Percentiles rank a stretch among this genome's conserved stretches.
These are phyloP conservation scores for Nysson spinosus DNA, from an alignment of 2,888 invertebrate species.

Conservation along the genomic window DNA sequence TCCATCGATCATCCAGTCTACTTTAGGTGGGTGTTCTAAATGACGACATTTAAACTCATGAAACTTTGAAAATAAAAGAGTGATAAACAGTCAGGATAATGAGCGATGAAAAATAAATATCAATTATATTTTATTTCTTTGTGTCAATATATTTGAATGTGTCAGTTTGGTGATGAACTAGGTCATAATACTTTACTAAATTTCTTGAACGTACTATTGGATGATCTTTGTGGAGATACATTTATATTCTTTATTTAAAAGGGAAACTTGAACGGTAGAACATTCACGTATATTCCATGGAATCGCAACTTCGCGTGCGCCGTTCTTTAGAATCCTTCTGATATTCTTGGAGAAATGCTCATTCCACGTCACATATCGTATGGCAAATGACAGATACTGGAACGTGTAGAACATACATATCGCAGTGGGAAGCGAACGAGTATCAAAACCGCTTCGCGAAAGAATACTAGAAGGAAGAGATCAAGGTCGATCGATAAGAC, in stretches of 20 bases:
- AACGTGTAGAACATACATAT: constrained; percentile 17
- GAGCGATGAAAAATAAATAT: too few relatives aligned
- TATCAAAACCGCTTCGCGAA: not conserved
- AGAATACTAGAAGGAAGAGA: not conserved
- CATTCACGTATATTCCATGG: not conserved
- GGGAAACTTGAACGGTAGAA: not conserved
- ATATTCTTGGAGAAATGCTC: not conserved
- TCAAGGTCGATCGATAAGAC: constrained; percentile 21
- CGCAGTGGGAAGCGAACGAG: not conserved
- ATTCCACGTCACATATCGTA: not conserved
- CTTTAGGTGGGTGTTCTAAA: not conserved
- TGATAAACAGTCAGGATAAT: not conserved
- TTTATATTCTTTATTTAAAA: too few relatives aligned
- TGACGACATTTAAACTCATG: not conserved
- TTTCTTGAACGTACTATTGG: too few relatives aligned
- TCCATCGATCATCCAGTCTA: not conserved
- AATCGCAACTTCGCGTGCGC: not conserved
- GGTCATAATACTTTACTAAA: too few relatives aligned
- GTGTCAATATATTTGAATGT: too few relatives aligned
- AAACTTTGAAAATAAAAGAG: not conserved
- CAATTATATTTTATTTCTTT: too few relatives aligned
- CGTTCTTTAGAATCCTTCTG: not conserved
- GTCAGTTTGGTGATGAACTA: too few relatives aligned
- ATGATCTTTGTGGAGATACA: too few relatives aligned
- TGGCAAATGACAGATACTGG: constrained; percentile 1